Evolutionary conservation across 2,797 vertebrate genomes (phyloP).

Genomic region (Tamandua tetradactyla): DNA sequence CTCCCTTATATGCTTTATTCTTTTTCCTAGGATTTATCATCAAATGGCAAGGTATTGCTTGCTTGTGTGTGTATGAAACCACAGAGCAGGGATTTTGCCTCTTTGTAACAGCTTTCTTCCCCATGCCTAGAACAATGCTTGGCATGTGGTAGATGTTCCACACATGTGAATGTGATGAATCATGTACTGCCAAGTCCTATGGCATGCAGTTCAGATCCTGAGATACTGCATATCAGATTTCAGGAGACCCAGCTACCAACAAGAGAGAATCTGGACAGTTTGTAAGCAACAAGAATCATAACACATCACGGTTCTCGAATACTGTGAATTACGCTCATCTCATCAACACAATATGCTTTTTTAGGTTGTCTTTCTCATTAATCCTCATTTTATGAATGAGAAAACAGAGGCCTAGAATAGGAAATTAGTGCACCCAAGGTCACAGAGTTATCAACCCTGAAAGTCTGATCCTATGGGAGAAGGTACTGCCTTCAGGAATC

Average conservation of each 20-base stretch:
- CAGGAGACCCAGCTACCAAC: accelerated
- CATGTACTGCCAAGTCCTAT: neutral
- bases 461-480: neutral
- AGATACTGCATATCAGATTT: neutral
- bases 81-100: accelerated
- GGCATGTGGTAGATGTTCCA: neutral
- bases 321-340: neutral
- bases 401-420: neutral
- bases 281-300: neutral
- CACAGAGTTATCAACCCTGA: accelerated
- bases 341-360: no score
- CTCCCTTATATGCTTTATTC: accelerated
- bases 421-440: neutral
- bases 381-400: neutral
- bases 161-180: neutral
- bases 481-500: accelerated
- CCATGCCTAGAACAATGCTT: neutral
- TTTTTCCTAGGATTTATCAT: neutral
- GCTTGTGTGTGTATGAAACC: neutral
- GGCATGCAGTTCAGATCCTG: neutral
- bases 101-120: neutral
- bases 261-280: accelerated
- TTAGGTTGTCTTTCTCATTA: neutral
- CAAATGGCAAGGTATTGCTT: accelerated
- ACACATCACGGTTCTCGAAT: accelerated